Conservation (phyloP, 1,140 invertebrate genomes). For the Ptiloglossa arizonensis region DNA sequence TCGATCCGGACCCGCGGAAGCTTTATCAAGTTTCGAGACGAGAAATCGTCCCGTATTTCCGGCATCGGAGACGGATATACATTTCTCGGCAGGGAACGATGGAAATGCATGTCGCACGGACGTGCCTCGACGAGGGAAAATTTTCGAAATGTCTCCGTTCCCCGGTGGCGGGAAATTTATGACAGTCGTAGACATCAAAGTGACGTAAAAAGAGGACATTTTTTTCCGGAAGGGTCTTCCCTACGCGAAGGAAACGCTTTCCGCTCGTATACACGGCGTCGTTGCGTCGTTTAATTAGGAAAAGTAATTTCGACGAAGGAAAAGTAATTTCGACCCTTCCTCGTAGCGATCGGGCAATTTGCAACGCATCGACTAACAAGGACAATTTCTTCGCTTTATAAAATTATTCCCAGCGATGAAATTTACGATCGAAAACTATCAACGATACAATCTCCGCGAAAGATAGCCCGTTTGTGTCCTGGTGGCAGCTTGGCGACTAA, state of each 20-base stretch:
- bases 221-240: neutral
- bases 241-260: slow-evolving; percentile 14
- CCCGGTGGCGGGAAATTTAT: slow-evolving; percentile 42
- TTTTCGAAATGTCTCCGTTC: slow-evolving; percentile 37
- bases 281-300: slow-evolving; percentile 51
- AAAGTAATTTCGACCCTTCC: slow-evolving; percentile 1
- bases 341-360: neutral
- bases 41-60: slow-evolving; percentile 34
- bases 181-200: slow-evolving; percentile 29
- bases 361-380: neutral
- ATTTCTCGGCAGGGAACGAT: slow-evolving; percentile 10
- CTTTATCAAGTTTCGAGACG: neutral
- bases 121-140: slow-evolving; percentile 24
- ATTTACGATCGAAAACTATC: too few relatives aligned
- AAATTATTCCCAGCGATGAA: too few relatives aligned
- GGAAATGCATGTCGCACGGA: slow-evolving; percentile 12
- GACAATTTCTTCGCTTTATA: neutral
- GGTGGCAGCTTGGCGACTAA: too few relatives aligned
- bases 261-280: slow-evolving; percentile 8
- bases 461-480: too few relatives aligned
- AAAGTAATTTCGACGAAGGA: slow-evolving; percentile 34
- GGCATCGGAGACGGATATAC: slow-evolving; percentile 6
- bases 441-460: too few relatives aligned
- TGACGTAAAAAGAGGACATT: slow-evolving; percentile 17
- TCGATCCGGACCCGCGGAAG: neutral